These are phyloP conservation scores for Heterodera filipjevi DNA, from an alignment of 2,888 invertebrate genomes.

Conservation along the genomic window DNA sequence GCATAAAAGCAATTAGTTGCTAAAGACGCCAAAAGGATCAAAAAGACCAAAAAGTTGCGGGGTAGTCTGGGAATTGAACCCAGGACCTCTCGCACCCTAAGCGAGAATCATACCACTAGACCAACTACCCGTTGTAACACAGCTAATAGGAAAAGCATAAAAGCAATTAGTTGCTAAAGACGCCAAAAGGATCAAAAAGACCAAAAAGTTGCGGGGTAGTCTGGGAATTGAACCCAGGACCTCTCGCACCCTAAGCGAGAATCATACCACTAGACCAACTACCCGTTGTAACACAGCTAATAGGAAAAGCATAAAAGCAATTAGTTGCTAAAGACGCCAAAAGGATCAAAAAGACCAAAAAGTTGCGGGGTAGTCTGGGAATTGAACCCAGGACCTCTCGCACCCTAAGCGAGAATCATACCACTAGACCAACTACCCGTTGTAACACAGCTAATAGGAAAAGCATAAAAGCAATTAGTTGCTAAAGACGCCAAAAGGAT, in stretches of 20 bases:
- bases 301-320: neutral
- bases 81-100: conserved; percentile 66
- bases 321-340: too few relatives aligned
- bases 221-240: conserved; percentile 55
- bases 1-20: too few relatives aligned
- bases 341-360: neutral
- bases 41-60: neutral
- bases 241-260: conserved; percentile 66
- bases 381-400: conserved; percentile 64
- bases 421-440: conserved; percentile 60
- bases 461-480: neutral
- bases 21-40: too few relatives aligned
- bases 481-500: too few relatives aligned
- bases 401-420: conserved; percentile 66
- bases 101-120: conserved; percentile 66
- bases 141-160: neutral
- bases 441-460: neutral
- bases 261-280: conserved; percentile 65
- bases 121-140: conserved; percentile 41
- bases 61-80: conserved; percentile 36
- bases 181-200: too few relatives aligned
- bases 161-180: too few relatives aligned
- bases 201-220: conserved; percentile 11
- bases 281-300: neutral
- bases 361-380: conserved; percentile 14